Base-by-base conservation (phyloP, 2,888 invertebrate genomes). In the Graphium colonna region DNA sequence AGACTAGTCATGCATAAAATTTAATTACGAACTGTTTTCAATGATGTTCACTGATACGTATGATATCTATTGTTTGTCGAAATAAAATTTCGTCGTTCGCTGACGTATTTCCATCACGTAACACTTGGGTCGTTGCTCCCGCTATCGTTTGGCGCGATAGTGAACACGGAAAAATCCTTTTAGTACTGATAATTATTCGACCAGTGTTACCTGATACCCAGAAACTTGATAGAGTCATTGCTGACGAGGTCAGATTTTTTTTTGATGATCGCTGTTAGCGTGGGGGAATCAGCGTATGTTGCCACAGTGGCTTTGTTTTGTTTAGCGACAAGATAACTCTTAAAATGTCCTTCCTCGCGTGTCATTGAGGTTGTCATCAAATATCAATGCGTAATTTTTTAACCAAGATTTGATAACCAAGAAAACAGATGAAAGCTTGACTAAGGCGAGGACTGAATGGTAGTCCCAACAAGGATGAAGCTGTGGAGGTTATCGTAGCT, bases 91-190 rank as follows among this genome's bases (percentile, higher is more conserved):
- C 43, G 48, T 44, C 43, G 48, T 18, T 39, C 18, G 45, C 10
- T n/a, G 45, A 33, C 39, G 65, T 79, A 75, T 75, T 77, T 72
- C 69, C 72, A 77, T 80, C 78, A 79, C 74, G 79, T 75, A 75
- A 79, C 66, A 70, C 62, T 60, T 60, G 69, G 86, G 79, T 84
- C 81, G 66, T 75, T 77, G 79, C 68, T 75, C 84, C 71, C 73
- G 70, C 77, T 85, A 87, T 85, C 87, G 65, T 76, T 75, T 58
- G 57, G 74, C 66, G 73, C 76, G 87, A 87, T 88, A 85, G 75
- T 68, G 63, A 75, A 77, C 67, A 78, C 79, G 82, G 80, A 85
- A 88, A 84, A 85, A 85, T 81, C 76, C 76, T 80, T 73, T 76
- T 69, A 67, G 64, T 62, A 59, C 61, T 73, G 82, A 85, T 85